Conservation (phyloP, 35 echinoderm and acorn worm genomes). For the Apostichopus californicus region DNA sequence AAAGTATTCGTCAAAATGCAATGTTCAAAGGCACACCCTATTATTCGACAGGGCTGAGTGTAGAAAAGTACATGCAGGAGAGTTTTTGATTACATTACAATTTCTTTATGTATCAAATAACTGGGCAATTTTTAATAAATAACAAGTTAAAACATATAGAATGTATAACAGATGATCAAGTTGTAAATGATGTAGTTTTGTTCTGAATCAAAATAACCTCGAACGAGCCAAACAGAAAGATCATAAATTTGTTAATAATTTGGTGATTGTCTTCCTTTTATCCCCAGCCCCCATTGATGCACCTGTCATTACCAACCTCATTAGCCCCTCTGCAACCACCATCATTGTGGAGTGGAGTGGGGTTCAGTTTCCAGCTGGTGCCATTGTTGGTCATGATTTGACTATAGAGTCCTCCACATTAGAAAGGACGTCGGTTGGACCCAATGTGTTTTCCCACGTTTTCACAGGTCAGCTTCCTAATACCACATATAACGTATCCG, state of each 20-base stretch:
- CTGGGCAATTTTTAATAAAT: too few species aligned
- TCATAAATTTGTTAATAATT: too few species aligned
- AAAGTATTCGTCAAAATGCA: too few species aligned
- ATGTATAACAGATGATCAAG: too few species aligned
- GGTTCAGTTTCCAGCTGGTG: conserved; percentile 70
- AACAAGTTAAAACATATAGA: too few species aligned
- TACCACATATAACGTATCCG: conserved; percentile 60
- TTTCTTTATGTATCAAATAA: neutral
- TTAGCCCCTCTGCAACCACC: conserved; percentile 66
- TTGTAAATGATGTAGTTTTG: too few species aligned
- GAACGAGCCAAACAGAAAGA: too few species aligned
- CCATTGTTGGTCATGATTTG: conserved; percentile 53
- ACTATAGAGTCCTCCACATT: neutral
- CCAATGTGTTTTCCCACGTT: neutral
- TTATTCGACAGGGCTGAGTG: too few species aligned
- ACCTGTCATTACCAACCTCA: conserved; percentile 74
- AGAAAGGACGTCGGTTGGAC: neutral
- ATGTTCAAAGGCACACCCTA: too few species aligned
- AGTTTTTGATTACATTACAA: neutral
- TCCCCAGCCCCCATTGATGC: conserved; percentile 61
- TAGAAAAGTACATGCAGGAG: too few species aligned
- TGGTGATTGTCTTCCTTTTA: neutral
- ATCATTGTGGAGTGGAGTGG: conserved; percentile 68
- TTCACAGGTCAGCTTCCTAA: conserved; percentile 33
- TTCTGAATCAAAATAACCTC: too few species aligned